These are phyloP conservation scores for Pogonocichla stellata DNA, from an alignment of 2,113 vertebrate genomes.

Conservation along the genomic window DNA sequence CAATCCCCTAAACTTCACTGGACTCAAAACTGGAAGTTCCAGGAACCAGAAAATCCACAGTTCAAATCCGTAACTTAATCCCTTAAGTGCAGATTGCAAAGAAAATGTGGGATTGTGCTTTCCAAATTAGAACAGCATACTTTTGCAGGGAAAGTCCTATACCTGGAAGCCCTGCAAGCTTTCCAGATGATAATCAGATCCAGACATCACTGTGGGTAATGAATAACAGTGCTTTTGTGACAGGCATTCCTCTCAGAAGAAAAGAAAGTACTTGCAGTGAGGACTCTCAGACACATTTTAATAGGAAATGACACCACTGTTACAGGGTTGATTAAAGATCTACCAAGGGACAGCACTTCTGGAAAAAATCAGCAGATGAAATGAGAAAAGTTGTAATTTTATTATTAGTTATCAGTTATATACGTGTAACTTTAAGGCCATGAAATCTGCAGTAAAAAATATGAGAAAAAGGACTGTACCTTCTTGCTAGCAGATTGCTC, in stretches of 20 bases:
- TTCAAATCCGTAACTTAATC: not conserved
- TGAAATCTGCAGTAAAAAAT: not conserved
- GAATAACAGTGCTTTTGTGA: constrained; percentile 45
- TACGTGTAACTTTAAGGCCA: not conserved
- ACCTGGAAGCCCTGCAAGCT: constrained; percentile 10
- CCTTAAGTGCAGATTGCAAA: not conserved
- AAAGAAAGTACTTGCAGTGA: not conserved
- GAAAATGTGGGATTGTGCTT: not conserved
- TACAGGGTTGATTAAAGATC: constrained; percentile 33
- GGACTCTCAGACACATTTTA: constrained; percentile 43
- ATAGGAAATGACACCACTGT: constrained; percentile 46
- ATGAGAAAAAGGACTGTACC: not conserved
- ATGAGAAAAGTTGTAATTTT: constrained; percentile 37
- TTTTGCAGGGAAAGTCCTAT: not conserved
- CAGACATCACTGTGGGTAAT: constrained; percentile 28
- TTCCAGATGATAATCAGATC: constrained; percentile 49
- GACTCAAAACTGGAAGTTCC: not conserved
- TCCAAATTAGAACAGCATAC: not conserved
- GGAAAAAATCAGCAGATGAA: constrained; percentile 7
- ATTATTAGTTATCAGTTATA: constrained; percentile 17
- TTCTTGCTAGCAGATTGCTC: not conserved
- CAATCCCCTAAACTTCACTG: not conserved
- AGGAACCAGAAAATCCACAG: not conserved
- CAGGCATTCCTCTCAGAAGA: not conserved
- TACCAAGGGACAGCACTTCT: constrained; percentile 25